These are phyloP conservation scores for Bolinopsis microptera DNA, from an alignment of 37 sponge, comb jelly and placozoan species.

Conservation along the genomic window DNA sequence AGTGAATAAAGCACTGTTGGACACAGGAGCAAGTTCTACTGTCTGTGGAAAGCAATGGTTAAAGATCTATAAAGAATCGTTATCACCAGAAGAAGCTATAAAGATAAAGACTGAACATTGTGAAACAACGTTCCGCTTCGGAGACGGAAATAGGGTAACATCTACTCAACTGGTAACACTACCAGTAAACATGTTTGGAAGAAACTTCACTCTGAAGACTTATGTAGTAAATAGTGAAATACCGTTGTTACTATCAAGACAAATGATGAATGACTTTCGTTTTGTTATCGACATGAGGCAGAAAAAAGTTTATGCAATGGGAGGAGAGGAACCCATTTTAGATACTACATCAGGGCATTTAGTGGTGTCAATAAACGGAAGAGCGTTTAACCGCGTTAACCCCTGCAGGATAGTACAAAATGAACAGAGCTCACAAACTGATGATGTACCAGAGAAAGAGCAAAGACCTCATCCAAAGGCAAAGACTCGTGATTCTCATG, in stretches of 20 bases:
- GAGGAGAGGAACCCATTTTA: background rate
- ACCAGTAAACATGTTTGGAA: background rate
- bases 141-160: background rate
- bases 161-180: background rate
- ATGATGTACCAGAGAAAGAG: no score
- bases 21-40: background rate
- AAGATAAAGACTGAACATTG: background rate
- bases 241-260: background rate
- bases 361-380: background rate
- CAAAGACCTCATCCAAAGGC: no score
- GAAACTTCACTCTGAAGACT: background rate
- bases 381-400: background rate
- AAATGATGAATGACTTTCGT: background rate
- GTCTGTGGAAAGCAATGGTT: background rate
- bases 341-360: background rate
- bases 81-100: background rate
- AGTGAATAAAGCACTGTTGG: background rate
- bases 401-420: no score
- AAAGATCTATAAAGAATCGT: background rate
- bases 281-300: background rate
- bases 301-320: background rate
- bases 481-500: no score
- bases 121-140: background rate
- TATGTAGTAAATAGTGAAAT: background rate
- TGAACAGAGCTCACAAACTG: no score